phyloP scores from a whole-genome alignment of 2,113 vertebrate genomes.

The Hydrolagus affinis region DNA sequence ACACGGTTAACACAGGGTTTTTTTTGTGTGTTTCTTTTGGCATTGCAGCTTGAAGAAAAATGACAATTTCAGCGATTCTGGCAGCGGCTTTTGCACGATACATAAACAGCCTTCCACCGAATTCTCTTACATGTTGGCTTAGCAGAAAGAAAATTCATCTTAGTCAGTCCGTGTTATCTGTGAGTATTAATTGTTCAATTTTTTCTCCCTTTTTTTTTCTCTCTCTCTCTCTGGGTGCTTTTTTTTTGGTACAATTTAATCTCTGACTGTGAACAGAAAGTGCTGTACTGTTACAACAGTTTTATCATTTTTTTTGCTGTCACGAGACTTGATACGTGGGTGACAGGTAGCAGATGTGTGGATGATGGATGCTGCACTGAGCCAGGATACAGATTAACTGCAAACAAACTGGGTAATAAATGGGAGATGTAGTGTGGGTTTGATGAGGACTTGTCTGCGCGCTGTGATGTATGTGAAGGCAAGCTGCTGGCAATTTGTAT shows the following conservation, averaged over 20 bases:
- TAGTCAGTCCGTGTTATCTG: constrained; percentile 28
- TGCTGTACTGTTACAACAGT: constrained; percentile 52
- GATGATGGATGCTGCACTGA: constrained; percentile 83
- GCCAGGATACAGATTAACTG: constrained; percentile 91
- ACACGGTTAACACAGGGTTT: constrained; percentile 27
- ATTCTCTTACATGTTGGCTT: constrained; percentile 27
- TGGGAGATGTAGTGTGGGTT: constrained; percentile 68
- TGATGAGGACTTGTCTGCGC: constrained; percentile 67
- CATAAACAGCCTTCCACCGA: constrained; percentile 28
- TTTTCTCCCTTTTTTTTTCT: constrained; percentile 22
- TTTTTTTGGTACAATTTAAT: constrained; percentile 39
- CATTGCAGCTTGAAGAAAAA: constrained; percentile 22
- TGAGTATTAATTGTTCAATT: constrained; percentile 33
- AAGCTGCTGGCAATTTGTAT: constrained; percentile 80
- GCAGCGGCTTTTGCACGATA: constrained; percentile 28
- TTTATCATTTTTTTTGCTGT: constrained; percentile 64
- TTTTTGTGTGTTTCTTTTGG: too few species aligned
- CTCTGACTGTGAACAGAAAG: constrained; percentile 46
- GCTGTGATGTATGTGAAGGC: constrained; percentile 82
- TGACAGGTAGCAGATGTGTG: constrained; percentile 66
- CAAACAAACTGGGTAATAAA: constrained; percentile 93
- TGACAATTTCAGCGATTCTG: constrained; percentile 32
- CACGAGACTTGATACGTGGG: constrained; percentile 47
- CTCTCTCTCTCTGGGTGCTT: constrained; percentile 13
- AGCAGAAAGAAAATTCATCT: constrained; percentile 27